phyloP scores from a whole-genome alignment of 2,113 vertebrate species.

The Tragelaphus buxtoni region DNA sequence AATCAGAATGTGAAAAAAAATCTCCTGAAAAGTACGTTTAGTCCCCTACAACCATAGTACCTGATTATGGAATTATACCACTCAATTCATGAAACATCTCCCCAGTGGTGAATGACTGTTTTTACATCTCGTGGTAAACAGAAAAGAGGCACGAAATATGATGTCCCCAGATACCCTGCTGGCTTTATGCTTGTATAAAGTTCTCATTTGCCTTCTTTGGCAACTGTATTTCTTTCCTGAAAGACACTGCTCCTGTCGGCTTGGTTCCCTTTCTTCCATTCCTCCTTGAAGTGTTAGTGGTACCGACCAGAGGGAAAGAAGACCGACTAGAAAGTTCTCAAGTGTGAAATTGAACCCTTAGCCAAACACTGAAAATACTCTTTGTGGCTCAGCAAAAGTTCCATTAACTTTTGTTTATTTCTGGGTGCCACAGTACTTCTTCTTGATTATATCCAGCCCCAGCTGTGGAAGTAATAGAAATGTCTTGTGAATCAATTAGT shows the following conservation, averaged over 20 bases:
- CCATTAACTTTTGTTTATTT: constrained; percentile 64
- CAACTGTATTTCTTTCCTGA: constrained; percentile 23
- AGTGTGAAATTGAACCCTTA: constrained; percentile 65
- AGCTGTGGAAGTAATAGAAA: constrained; percentile 43
- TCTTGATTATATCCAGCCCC: constrained; percentile 47
- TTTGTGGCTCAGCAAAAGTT: constrained; percentile 53
- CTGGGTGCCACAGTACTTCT: constrained; percentile 28
- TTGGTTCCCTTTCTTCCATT: not conserved
- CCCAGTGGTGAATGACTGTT: constrained; percentile 8
- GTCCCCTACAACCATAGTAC: not conserved
- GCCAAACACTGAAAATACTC: constrained; percentile 37
- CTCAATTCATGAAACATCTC: constrained; percentile 30
- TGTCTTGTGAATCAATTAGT: constrained; percentile 52
- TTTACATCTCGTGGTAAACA: constrained; percentile 38
- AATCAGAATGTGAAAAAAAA: not conserved
- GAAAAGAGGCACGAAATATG: constrained; percentile 27
- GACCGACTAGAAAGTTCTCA: constrained; percentile 33
- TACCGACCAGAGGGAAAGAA: not conserved
- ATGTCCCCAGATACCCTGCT: not conserved
- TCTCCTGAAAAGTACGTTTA: constrained; percentile 23
- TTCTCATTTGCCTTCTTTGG: not conserved
- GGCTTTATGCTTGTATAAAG: not conserved
- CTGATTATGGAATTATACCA: constrained; percentile 16
- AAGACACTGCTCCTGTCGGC: constrained; percentile 6
- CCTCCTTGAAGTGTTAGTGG: constrained; percentile 6